Evolutionary conservation across 2,797 vertebrate species (phyloP).

Genomic region (Craterocephalus amniculus): DNA sequence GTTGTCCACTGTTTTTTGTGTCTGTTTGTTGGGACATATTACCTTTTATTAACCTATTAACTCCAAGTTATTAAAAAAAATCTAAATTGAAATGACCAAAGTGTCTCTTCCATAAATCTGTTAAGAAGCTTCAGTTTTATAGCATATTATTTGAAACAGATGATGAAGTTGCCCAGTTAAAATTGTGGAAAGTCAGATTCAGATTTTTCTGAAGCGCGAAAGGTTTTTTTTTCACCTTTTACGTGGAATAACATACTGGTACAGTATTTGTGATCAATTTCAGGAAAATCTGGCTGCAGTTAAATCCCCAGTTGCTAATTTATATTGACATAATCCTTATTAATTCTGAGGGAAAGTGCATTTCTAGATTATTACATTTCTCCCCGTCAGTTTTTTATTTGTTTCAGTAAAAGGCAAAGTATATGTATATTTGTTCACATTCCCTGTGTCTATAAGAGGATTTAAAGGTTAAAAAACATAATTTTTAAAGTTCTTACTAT

Average conservation of each 20-base stretch:
- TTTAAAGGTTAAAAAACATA: constrained; percentile 16
- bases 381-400: neutral
- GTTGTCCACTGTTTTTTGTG: neutral
- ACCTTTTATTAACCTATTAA: neutral
- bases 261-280: neutral
- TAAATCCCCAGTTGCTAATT: neutral
- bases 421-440: constrained; percentile 7
- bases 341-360: neutral
- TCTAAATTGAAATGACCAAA: neutral
- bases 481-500: neutral
- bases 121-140: neutral
- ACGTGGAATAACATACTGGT: neutral
- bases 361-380: neutral
- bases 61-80: neutral
- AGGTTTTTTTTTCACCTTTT: neutral
- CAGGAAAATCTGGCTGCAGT: neutral
- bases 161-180: neutral
- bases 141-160: neutral
- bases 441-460: neutral
- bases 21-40: neutral
- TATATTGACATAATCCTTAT: neutral
- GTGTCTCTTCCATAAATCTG: neutral
- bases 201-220: too few relatives aligned
- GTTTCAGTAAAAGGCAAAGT: neutral
- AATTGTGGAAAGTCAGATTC: neutral